Base-by-base conservation (phyloP, 2,797 vertebrate genomes). In the Saxicola maurus region DNA sequence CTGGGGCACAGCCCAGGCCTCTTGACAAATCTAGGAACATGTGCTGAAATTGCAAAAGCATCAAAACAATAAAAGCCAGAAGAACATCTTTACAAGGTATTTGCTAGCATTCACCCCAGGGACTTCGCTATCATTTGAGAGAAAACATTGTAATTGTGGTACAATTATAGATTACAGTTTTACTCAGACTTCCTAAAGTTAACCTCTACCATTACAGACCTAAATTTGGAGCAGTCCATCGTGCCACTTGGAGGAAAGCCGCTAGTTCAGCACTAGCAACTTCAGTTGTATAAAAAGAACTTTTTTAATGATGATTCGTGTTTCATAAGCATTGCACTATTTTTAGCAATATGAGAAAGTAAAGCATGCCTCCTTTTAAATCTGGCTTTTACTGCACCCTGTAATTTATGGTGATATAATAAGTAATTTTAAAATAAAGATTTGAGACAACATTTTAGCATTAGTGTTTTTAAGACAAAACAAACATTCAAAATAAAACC, bases 351-450 rank as follows among this genome's bases (percentile, higher is more conserved):
- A 96, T 96, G 97, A 97, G 96, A 97, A 96, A 96, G 95, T 95
- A 76, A 96, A 96, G 86, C 84, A 95, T 92, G 92, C 94, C 95
- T 96, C 94, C 96, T 97, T 97, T 98, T 96, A 96, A 98, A 97
- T 97, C 97, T 97, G 95, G 95, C 95, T 96, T 97, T 96, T 96
- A 80, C 95, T 91, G 76, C 67, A 98, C 96, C 97, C 95, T 97
- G 61, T 97, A 97, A 98, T 98, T 98, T 98, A 97, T 96, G 97
- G 98, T 21, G 89, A 97, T 97, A 97, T 98, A 98, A 98, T 97
- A 97, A 97, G 97, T 97, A 96, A 98, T 98, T 98, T 96, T 95
- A 97, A 98, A 98, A 97, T 97, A 97, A 97, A 97, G 97, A 98
- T 97, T 97, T 96, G 96, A 98, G 97, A 97, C 96, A 97, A 97